Percentiles rank a stretch among this genome's conserved stretches.
Evolutionary conservation across 2,797 vertebrate genomes (phyloP).

Genomic region (Crocidura indochinensis): DNA sequence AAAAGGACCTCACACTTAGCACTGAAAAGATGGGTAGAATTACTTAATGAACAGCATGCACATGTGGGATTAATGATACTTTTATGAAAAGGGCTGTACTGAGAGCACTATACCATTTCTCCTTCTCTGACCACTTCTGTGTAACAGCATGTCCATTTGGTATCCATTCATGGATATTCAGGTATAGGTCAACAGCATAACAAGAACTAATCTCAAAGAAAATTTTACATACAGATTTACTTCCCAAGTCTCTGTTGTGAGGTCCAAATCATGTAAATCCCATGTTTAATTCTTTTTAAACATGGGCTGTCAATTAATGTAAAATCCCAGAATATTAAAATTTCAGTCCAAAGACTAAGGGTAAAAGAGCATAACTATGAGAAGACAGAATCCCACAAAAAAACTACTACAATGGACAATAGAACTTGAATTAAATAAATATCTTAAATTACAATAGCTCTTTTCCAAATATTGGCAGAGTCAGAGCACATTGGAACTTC

Average conservation of each 20-base stretch:
- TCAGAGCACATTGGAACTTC: no score
- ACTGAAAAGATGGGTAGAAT: neutral
- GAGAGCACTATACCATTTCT: neutral
- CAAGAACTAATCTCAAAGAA: neutral
- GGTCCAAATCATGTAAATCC: neutral
- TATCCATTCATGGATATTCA: neutral
- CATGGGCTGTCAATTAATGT: no score
- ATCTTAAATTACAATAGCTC: no score
- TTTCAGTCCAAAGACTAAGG: neutral
- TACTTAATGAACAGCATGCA: neutral
- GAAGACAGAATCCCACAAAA: neutral
- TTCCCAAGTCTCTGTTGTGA: neutral
- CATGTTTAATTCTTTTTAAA: neutral
- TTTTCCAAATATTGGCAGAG: no score
- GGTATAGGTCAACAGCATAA: neutral
- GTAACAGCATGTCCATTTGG: neutral
- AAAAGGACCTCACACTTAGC: neutral
- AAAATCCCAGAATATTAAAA: conserved; percentile 22
- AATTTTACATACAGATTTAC: neutral
- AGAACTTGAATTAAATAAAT: neutral
- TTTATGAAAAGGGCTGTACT: neutral
- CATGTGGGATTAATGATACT: neutral
- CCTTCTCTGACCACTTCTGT: neutral
- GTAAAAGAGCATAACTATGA: neutral
- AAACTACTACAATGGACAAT: neutral